Evolutionary conservation across 2,888 invertebrate genomes (phyloP).

Genomic region (Pachycephus smyrnensis): DNA sequence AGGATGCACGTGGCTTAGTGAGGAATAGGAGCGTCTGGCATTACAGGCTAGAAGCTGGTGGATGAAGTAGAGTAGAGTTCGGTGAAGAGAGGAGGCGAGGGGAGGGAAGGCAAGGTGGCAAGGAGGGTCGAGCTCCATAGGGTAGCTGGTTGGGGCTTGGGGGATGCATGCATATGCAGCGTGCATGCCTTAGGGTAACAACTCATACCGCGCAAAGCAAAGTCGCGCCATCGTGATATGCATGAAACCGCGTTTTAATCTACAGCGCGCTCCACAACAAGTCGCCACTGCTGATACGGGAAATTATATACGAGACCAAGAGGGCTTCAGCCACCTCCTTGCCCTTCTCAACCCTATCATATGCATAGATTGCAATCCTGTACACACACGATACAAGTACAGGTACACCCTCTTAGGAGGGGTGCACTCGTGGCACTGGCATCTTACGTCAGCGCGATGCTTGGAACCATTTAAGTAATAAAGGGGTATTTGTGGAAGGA

Average conservation of each 20-base stretch:
- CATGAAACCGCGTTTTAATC: slow-evolving; percentile 53
- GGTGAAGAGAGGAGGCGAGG: slow-evolving; percentile 21
- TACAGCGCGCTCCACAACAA: slow-evolving; percentile 31
- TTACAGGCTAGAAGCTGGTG: too few relatives aligned
- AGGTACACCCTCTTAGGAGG: too few relatives aligned
- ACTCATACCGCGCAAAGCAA: slow-evolving; percentile 53
- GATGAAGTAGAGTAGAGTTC: slow-evolving; percentile 24
- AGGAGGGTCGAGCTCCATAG: slow-evolving; percentile 16
- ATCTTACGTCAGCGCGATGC: too few relatives aligned
- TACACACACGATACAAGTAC: neutral
- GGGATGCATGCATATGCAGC: slow-evolving; percentile 61
- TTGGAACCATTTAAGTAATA: too few relatives aligned
- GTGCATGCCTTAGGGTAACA: slow-evolving; percentile 60
- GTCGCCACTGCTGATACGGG: neutral
- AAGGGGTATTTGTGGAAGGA: too few relatives aligned
- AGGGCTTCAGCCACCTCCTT: too few relatives aligned
- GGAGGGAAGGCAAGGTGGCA: slow-evolving; percentile 12
- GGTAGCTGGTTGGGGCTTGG: slow-evolving; percentile 26
- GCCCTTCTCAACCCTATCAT: neutral
- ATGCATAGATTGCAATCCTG: neutral
- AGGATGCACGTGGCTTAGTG: too few relatives aligned
- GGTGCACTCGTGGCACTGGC: too few relatives aligned
- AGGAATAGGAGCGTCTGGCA: too few relatives aligned
- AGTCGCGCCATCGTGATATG: slow-evolving; percentile 51
- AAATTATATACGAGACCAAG: too few relatives aligned